A percentile compares a stretch with the other conserved stretches of the same genome.
phyloP scores from a whole-genome alignment of 2,888 invertebrate species.

The Aphodius sticticus region DNA sequence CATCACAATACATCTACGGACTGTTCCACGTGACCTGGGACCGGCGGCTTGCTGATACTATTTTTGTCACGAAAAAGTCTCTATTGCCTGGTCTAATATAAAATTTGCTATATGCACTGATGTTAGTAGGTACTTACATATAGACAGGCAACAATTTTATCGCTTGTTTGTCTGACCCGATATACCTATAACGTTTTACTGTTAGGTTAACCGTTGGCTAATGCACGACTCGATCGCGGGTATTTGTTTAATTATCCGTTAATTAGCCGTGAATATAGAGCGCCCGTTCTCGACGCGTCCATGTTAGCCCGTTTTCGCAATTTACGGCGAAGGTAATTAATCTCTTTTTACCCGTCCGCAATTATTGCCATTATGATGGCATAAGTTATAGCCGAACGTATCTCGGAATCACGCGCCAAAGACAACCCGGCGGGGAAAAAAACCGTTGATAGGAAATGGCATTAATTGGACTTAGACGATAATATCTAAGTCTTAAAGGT shows the following conservation, averaged over 20 bases:
- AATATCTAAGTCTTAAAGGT: background rate
- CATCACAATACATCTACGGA: too few species aligned
- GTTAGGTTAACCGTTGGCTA: background rate
- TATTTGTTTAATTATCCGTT: background rate
- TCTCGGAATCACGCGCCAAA: background rate
- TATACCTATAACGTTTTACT: background rate
- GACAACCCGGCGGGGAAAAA: background rate
- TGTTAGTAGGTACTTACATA: background rate
- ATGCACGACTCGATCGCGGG: background rate
- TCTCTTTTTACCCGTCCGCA: background rate
- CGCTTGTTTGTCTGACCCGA: background rate
- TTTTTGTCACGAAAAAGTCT: too few species aligned
- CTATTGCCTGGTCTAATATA: too few species aligned
- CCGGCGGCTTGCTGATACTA: too few species aligned
- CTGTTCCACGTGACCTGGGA: too few species aligned
- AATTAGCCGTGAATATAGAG: slow-evolving; percentile 4
- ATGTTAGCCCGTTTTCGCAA: background rate
- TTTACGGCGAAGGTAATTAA: background rate
- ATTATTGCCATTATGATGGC: background rate
- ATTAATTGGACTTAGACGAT: background rate
- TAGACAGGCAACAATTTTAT: background rate
- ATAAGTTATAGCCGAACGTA: background rate
- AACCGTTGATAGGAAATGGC: background rate
- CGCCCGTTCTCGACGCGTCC: background rate
- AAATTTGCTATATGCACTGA: too few species aligned